Percentiles rank a stretch among this genome's conserved stretches.
These are phyloP conservation scores for Micronisus gabar DNA, from an alignment of 2,113 vertebrate genomes.

Conservation along the genomic window DNA sequence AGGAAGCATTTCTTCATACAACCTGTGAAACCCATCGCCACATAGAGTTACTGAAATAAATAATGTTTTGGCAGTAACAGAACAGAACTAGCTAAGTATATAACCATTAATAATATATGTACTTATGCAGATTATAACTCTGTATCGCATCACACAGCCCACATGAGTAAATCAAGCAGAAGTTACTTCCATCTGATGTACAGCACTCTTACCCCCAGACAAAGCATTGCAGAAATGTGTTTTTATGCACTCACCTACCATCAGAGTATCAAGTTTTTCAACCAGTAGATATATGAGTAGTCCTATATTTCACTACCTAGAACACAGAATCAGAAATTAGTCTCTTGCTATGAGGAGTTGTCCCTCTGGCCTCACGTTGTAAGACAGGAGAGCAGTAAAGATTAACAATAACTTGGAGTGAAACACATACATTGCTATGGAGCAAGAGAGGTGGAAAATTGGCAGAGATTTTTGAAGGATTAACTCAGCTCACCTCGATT, in stretches of 20 bases:
- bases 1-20: conserved; percentile 17
- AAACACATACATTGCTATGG: neutral
- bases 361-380: neutral
- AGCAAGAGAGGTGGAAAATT: neutral
- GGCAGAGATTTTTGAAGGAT: neutral
- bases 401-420: neutral
- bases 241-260: neutral
- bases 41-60: neutral
- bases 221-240: neutral
- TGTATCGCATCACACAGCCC: neutral
- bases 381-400: neutral
- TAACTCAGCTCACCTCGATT: neutral
- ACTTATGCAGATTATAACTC: neutral
- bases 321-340: neutral
- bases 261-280: neutral
- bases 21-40: neutral
- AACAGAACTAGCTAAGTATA: neutral
- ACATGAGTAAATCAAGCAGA: neutral
- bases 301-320: neutral
- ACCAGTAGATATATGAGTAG: neutral
- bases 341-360: neutral
- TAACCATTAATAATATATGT: neutral
- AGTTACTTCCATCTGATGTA: neutral
- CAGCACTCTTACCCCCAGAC: neutral
- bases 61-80: neutral